A percentile compares a stretch with the other conserved stretches of the same genome.
Evolutionary conservation across 2,113 vertebrate genomes (phyloP).

Genomic region (Sigmodon hispidus): DNA sequence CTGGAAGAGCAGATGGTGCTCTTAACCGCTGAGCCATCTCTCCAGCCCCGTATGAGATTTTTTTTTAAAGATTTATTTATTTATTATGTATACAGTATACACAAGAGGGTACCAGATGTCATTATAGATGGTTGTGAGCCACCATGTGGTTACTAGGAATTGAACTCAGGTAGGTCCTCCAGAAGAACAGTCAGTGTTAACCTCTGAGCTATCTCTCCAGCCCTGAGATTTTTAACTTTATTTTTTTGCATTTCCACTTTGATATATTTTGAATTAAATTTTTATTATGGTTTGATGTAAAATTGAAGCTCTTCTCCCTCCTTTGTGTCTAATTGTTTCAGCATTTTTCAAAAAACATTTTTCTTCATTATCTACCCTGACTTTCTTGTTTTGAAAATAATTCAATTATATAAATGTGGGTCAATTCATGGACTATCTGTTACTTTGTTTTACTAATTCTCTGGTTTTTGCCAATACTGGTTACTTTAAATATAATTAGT

Average conservation of each 20-base stretch:
- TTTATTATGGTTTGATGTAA: background rate
- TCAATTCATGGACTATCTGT: background rate
- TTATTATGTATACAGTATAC: too few species aligned
- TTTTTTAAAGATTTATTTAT: too few species aligned
- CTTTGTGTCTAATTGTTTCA: background rate
- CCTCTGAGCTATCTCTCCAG: too few species aligned
- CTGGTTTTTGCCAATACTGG: background rate
- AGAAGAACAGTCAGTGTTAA: too few species aligned
- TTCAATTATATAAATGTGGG: background rate
- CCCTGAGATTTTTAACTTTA: background rate
- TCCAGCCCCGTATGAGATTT: too few species aligned
- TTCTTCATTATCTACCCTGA: background rate
- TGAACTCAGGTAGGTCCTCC: too few species aligned
- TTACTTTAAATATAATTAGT: background rate
- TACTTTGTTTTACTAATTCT: background rate
- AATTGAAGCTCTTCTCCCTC: background rate
- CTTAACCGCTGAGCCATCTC: too few species aligned
- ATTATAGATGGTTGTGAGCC: too few species aligned
- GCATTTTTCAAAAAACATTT: background rate
- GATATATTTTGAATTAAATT: background rate
- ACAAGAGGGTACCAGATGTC: too few species aligned
- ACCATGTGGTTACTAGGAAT: too few species aligned
- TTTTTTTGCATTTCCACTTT: background rate
- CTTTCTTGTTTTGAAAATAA: background rate
- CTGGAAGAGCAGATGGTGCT: too few species aligned